phyloP scores from a whole-genome alignment of 1,140 invertebrate genomes.

The Microplitis demolitor region DNA sequence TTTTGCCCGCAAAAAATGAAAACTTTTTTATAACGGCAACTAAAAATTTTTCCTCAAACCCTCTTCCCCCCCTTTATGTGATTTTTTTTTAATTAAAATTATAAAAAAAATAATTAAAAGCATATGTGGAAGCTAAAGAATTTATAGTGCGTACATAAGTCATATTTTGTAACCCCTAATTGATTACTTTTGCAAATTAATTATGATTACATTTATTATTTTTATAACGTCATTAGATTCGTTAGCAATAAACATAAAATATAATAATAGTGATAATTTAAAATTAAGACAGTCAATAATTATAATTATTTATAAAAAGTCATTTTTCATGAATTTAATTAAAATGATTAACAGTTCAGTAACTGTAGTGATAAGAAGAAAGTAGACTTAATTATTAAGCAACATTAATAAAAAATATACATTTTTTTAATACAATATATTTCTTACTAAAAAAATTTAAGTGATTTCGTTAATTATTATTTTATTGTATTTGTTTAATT shows the following conservation, averaged over 20 bases:
- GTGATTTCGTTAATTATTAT: neutral
- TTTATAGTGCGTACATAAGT: neutral
- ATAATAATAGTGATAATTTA: neutral
- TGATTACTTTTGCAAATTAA: neutral
- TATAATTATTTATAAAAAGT: conserved; percentile 7
- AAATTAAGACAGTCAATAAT: neutral
- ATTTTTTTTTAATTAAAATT: no score
- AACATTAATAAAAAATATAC: conserved; percentile 53
- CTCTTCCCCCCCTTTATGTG: no score
- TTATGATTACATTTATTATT: neutral
- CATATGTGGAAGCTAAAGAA: no score
- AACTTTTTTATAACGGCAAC: no score
- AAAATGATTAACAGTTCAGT: no score
- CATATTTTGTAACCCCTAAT: neutral
- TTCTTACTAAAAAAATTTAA: neutral
- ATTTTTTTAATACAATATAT: conserved; percentile 29
- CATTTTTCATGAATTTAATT: neutral
- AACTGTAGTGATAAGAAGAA: conserved; percentile 18
- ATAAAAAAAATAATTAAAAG: no score
- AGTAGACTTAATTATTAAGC: conserved; percentile 47
- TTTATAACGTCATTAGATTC: neutral
- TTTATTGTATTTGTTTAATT: neutral
- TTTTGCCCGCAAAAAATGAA: no score
- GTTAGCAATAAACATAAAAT: no score
- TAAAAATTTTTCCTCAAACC: no score